A percentile compares a stretch with the other conserved stretches of the same genome.
Evolutionary conservation across 1,140 invertebrate genomes (phyloP).

Genomic region (Caenorhabditis remanei): DNA sequence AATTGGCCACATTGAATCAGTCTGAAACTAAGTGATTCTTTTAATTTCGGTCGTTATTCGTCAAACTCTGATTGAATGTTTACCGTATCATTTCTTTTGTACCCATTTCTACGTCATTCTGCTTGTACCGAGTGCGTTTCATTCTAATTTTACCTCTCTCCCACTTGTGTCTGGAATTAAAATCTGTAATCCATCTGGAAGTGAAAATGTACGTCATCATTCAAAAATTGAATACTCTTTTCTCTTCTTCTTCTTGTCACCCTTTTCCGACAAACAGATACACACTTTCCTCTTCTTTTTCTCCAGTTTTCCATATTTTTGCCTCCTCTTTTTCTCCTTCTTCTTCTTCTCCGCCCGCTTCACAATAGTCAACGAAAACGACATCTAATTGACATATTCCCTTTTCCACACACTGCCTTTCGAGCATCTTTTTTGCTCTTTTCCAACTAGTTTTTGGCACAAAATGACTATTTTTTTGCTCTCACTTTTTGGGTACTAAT

Average conservation of each 20-base stretch:
- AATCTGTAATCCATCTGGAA: background rate
- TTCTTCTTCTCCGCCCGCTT: background rate
- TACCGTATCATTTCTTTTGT: too few species aligned
- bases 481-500: background rate
- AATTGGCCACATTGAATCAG: too few species aligned
- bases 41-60: too few species aligned
- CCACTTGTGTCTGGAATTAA: background rate
- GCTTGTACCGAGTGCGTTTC: background rate
- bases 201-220: constrained; percentile 25
- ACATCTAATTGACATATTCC: constrained; percentile 54
- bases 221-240: constrained; percentile 47
- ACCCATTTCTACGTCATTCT: too few species aligned
- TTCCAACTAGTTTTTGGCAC: constrained; percentile 1
- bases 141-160: background rate
- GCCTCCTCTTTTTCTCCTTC: background rate
- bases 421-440: background rate
- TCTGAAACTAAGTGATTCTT: too few species aligned
- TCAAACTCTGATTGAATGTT: too few species aligned
- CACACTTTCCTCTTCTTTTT: background rate
- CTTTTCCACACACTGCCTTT: background rate
- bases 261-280: constrained; percentile 6
- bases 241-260: background rate
- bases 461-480: background rate
- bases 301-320: constrained; percentile 17
- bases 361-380: constrained; percentile 19